Percentiles rank a stretch among this genome's conserved stretches.
phyloP scores from a whole-genome alignment of 2,113 vertebrate species.

The Noturus placidus region DNA sequence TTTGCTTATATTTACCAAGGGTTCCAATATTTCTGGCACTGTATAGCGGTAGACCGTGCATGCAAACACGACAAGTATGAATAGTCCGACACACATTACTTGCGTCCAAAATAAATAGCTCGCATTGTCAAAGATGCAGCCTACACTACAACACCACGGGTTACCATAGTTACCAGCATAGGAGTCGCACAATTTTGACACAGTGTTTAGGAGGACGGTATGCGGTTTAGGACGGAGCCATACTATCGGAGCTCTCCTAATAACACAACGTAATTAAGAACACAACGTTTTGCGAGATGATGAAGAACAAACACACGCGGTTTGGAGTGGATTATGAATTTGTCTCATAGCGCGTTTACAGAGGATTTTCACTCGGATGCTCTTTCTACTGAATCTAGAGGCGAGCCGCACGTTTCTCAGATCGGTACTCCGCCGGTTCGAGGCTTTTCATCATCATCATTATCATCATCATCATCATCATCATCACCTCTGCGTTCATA shows the following conservation, averaged over 20 bases:
- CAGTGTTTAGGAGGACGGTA: background rate
- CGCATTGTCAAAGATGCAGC: background rate
- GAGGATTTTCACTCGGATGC: background rate
- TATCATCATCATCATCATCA: background rate
- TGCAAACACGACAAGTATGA: background rate
- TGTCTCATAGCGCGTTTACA: constrained; percentile 26
- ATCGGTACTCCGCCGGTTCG: background rate
- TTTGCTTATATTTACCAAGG: too few species aligned
- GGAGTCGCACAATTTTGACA: background rate
- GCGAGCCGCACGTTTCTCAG: background rate
- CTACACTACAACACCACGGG: background rate
- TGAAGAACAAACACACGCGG: background rate
- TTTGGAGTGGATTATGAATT: background rate
- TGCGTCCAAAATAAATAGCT: background rate
- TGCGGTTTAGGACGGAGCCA: constrained; percentile 25
- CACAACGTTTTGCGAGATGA: background rate
- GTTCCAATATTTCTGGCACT: too few species aligned
- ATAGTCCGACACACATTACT: background rate
- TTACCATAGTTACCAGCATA: constrained; percentile 1
- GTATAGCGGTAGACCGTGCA: too few species aligned
- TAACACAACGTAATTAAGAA: too few species aligned
- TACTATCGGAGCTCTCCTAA: background rate
- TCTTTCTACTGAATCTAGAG: constrained; percentile 1
- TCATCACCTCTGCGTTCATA: background rate
- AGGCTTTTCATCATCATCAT: background rate